These are phyloP conservation scores for Pterobdella sp. DNA, from an alignment of 2,888 invertebrate genomes.

Conservation along the genomic window DNA sequence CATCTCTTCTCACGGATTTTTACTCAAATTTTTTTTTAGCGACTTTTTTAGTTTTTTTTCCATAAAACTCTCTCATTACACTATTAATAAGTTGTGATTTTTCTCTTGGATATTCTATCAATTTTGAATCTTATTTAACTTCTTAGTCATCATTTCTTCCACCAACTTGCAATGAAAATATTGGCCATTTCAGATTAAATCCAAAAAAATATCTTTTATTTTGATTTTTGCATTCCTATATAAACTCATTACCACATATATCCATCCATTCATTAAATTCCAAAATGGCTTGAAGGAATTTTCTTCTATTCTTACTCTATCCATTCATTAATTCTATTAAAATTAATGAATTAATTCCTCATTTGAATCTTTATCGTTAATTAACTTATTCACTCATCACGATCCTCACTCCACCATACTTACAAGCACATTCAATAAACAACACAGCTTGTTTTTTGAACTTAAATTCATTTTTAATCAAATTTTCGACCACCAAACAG, in stretches of 20 bases:
- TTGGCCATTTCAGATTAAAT: too few relatives aligned
- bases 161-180: neutral
- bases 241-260: neutral
- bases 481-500: neutral
- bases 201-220: too few relatives aligned
- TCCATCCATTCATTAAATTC: slow-evolving; percentile 14
- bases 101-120: neutral
- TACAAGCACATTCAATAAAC: neutral
- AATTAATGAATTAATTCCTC: too few relatives aligned
- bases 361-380: too few relatives aligned
- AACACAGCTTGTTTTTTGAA: neutral
- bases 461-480: neutral
- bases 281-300: slow-evolving; percentile 11
- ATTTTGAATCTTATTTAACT: slow-evolving; percentile 3
- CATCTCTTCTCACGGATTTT: neutral
- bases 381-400: slow-evolving; percentile 4
- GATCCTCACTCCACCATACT: slow-evolving; percentile 11
- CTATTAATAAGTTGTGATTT: neutral
- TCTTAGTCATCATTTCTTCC: neutral
- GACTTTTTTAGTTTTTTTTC: neutral
- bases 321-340: too few relatives aligned
- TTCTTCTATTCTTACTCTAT: neutral
- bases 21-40: neutral
- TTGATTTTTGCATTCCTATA: slow-evolving; percentile 2
- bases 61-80: neutral